Evolutionary conservation across 2,113 vertebrate species (phyloP).

Genomic region (Tauraco erythrolophus): DNA sequence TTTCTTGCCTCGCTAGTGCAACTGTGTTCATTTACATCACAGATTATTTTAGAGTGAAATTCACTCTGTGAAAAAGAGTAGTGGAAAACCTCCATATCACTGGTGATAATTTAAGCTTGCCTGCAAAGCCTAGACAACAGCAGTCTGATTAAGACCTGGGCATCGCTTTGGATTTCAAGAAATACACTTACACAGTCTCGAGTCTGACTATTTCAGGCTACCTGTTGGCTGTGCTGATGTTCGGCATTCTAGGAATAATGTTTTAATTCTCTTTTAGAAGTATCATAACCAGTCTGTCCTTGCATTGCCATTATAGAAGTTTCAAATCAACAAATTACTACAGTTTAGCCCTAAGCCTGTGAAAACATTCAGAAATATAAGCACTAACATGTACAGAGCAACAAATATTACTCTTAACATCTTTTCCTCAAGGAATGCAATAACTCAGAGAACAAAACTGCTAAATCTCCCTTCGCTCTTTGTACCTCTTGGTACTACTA

Average conservation of each 20-base stretch:
- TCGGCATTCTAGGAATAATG: not conserved
- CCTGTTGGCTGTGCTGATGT: not conserved
- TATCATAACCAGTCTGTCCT: not conserved
- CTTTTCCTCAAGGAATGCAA: not conserved
- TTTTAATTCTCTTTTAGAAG: not conserved
- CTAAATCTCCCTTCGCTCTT: not conserved
- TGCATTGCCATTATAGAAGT: not conserved
- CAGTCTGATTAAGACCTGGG: not conserved
- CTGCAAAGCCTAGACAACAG: not conserved
- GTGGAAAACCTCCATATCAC: not conserved
- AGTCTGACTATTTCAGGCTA: not conserved
- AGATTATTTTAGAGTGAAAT: not conserved
- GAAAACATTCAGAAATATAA: not conserved
- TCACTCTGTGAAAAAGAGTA: not conserved
- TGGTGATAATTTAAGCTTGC: not conserved
- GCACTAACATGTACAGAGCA: not conserved
- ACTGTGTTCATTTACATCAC: not conserved
- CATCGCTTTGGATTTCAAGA: not conserved
- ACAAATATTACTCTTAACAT: not conserved
- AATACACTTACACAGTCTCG: not conserved
- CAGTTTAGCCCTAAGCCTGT: not conserved
- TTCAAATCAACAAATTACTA: not conserved
- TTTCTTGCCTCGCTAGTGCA: not conserved
- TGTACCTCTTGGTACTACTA: not conserved
- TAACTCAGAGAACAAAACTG: not conserved